These are phyloP conservation scores for Polylopha cassiicola DNA, from an alignment of 2,888 invertebrate genomes.

Conservation along the genomic window DNA sequence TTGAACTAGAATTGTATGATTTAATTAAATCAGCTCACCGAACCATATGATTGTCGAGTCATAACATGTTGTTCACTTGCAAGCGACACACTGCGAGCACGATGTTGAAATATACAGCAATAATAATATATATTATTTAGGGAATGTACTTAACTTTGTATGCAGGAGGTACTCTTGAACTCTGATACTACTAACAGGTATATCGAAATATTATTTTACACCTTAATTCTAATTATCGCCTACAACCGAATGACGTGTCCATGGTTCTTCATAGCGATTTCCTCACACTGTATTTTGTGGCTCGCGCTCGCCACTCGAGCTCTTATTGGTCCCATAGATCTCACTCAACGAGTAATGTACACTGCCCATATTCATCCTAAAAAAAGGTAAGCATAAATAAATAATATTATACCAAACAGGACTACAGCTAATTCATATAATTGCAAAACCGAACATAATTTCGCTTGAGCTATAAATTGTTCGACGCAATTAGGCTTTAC, in stretches of 20 bases:
- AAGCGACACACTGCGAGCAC: conserved; percentile 16
- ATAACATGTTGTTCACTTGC: conserved; percentile 34
- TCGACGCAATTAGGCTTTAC: conserved; percentile 46
- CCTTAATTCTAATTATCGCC: too few relatives aligned
- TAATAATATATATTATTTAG: not conserved
- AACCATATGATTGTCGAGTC: conserved; percentile 52
- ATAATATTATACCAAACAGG: too few relatives aligned
- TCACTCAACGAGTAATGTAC: too few relatives aligned
- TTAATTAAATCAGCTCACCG: conserved; percentile 51
- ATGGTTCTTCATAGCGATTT: too few relatives aligned
- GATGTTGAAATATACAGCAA: conserved; percentile 2
- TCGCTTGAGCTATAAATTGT: conserved; percentile 54
- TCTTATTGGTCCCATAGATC: too few relatives aligned
- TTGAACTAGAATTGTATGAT: conserved; percentile 27
- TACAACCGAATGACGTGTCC: too few relatives aligned
- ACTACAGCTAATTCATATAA: conserved; percentile 28
- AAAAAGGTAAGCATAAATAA: too few relatives aligned
- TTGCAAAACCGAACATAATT: conserved; percentile 41
- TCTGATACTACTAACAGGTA: too few relatives aligned
- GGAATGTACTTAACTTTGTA: not conserved
- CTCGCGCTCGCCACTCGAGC: too few relatives aligned
- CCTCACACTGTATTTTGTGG: too few relatives aligned
- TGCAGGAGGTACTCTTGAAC: not conserved
- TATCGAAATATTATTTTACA: too few relatives aligned
- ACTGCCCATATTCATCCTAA: too few relatives aligned